Evolutionary conservation across 2,113 vertebrate genomes (phyloP).

Genomic region (Crypturellus undulatus): DNA sequence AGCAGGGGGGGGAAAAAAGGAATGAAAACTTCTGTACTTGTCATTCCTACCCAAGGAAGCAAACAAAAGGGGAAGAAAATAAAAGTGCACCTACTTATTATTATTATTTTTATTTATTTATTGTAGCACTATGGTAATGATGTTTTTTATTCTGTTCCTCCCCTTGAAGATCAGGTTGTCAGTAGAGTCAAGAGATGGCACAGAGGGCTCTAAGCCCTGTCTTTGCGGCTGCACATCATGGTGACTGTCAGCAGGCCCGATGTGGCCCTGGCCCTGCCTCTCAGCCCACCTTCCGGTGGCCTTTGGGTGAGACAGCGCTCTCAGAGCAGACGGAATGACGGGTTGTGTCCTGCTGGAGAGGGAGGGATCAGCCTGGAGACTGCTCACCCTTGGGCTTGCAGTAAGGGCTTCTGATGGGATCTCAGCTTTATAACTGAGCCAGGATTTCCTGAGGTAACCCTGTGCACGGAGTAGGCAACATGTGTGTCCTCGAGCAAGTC

Average conservation of each 20-base stretch:
- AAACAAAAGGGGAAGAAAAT: not conserved
- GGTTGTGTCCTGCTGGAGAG: not conserved
- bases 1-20: not conserved
- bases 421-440: not conserved
- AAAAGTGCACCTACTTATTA: not conserved
- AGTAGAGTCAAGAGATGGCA: not conserved
- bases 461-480: no score
- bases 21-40: not conserved
- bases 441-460: not conserved
- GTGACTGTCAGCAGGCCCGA: not conserved
- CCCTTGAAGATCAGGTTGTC: not conserved
- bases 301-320: not conserved
- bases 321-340: fast-evolving
- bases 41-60: not conserved
- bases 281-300: not conserved
- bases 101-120: not conserved
- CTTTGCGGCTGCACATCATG: not conserved
- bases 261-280: not conserved
- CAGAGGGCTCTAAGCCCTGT: not conserved
- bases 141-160: no score
- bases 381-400: not conserved
- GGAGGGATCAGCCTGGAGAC: not conserved
- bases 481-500: not conserved
- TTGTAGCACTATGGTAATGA: not conserved
- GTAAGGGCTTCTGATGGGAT: not conserved